Evolutionary conservation across 2,888 invertebrate genomes (phyloP), one percentile per base, ranked within the genome.

Genomic region (Ochropleura plecta): DNA sequence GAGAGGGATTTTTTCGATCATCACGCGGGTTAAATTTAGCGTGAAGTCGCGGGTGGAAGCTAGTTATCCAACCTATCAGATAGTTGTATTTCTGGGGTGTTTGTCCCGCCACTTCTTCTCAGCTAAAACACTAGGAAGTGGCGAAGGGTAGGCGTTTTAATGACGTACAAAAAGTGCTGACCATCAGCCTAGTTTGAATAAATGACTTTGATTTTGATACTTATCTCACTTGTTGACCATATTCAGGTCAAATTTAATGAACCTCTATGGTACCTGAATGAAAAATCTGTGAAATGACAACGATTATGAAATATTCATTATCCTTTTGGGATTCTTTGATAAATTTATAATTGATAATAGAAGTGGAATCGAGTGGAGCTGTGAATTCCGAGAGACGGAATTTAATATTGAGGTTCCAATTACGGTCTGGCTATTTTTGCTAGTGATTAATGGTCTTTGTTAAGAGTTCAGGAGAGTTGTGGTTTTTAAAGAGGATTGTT

Each of bases 341-440:
- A 63, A 72, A 72, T 71, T 81, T 30, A 30, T 30, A 30, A 80
- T 81, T 83, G 70, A 78, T 67, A 78, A 77, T 59, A 42, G 72
- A 62, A 44, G 55, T 48, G 64, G 30, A 55, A 46, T 42, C 60
- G n/a, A n/a, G 53, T 46, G 42, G 30, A 59, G 51, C 73, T 76
- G 63, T 72, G 73, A 77, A 77, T 80, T 70, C 70, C 59, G 12
- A 53, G 60, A 63, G 76, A 73, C 14, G 70, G 86, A 70, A 86
- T 76, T 84, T 79, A 79, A 81, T 82, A 78, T 84, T 60, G 62
- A 86, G 76, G 57, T 75, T 76, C 77, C 72, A 82, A 82, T 85
- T 72, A 81, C 44, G 51, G 62, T 18, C 62, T 40, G 59, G 73
- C n/a, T 60, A 69, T 76, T 76, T 72, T 69, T 66, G 66, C 49